A percentile compares a stretch with the other conserved stretches of the same genome.
These are phyloP conservation scores for Cossypha polioptera DNA, from an alignment of 2,797 vertebrate species.

Conservation along the genomic window DNA sequence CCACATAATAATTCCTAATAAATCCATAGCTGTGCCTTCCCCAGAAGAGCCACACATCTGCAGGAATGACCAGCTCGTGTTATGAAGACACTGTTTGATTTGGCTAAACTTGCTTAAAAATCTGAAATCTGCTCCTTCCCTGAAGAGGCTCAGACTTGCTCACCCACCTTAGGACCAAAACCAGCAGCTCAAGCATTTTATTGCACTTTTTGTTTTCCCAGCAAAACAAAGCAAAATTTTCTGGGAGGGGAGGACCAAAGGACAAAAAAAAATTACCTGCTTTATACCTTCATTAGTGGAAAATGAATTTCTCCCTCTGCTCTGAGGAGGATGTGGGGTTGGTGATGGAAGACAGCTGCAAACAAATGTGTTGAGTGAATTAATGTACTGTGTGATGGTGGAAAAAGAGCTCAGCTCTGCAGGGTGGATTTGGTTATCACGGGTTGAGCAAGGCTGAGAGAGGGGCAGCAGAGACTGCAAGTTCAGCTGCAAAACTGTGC, in stretches of 20 bases:
- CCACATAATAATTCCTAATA: background rate
- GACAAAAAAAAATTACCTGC: background rate
- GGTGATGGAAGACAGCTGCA: slow-evolving; percentile 53
- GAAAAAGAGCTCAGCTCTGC: slow-evolving; percentile 32
- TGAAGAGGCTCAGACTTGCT: slow-evolving; percentile 18
- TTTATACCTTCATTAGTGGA: slow-evolving; percentile 34
- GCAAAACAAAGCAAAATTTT: background rate
- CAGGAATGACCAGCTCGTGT: background rate
- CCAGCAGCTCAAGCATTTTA: background rate
- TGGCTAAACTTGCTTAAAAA: slow-evolving; percentile 44
- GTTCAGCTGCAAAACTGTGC: background rate
- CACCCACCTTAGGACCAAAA: slow-evolving; percentile 7
- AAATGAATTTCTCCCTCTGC: slow-evolving; percentile 22
- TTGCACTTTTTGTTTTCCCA: background rate
- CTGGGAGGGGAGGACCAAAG: background rate
- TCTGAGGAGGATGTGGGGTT: background rate
- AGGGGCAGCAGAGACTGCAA: background rate
- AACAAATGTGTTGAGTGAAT: slow-evolving; percentile 52
- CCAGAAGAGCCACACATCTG: background rate
- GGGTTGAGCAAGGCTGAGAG: background rate
- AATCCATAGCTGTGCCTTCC: background rate
- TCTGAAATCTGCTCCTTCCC: slow-evolving; percentile 21
- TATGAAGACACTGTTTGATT: background rate
- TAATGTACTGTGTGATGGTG: slow-evolving; percentile 5
- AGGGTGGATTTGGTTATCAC: slow-evolving; percentile 13